These are phyloP conservation scores for Carduelis carduelis DNA, from an alignment of 2,797 vertebrate species.

Conservation along the genomic window DNA sequence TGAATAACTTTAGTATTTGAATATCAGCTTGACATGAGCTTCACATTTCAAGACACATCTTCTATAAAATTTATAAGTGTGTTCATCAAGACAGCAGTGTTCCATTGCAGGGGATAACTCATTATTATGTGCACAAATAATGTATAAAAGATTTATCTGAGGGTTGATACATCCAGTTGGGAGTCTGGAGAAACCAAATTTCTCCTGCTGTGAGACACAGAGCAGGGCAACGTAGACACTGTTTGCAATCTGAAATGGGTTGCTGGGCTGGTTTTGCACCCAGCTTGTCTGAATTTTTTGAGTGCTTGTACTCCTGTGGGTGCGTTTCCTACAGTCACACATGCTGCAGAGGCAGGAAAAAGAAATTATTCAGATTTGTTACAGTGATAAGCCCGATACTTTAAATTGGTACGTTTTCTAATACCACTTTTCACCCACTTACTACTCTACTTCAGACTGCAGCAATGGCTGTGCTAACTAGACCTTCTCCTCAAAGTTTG, in stretches of 20 bases:
- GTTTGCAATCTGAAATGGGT: background rate
- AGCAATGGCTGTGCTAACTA: background rate
- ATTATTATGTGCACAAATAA: background rate
- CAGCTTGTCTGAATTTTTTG: constrained; percentile 2
- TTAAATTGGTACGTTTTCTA: background rate
- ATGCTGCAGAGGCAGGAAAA: background rate
- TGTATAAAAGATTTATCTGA: constrained; percentile 23
- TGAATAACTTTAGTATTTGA: background rate
- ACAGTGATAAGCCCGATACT: background rate
- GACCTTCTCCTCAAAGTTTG: background rate
- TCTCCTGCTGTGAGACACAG: background rate
- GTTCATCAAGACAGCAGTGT: constrained; percentile 20
- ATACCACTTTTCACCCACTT: background rate
- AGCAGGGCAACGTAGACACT: background rate
- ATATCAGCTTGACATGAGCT: background rate
- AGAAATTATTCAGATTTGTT: background rate
- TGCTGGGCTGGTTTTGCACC: background rate
- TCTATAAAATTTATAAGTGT: constrained; percentile 11
- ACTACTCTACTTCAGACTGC: background rate
- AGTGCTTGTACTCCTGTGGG: background rate
- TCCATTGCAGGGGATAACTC: background rate
- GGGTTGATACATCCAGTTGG: background rate
- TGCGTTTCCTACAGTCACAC: background rate
- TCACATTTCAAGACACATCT: constrained; percentile 1
- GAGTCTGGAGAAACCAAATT: constrained; percentile 47